Conservation (phyloP, 2,888 invertebrate genomes). For the Yponomeuta sedellus region DNA sequence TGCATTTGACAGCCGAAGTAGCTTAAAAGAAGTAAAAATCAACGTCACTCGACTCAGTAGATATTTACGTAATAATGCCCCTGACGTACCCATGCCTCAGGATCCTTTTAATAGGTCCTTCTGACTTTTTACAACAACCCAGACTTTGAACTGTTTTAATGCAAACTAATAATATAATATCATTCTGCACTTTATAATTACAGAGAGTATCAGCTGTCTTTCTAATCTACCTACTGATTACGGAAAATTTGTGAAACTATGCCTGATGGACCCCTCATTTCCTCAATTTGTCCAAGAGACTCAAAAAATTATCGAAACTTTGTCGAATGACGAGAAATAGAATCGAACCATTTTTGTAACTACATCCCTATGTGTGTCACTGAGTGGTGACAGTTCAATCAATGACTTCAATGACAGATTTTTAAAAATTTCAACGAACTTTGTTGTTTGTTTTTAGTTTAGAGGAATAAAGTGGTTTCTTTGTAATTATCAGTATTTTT, state of each 20-base stretch:
- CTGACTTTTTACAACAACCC: neutral
- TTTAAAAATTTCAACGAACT: constrained; percentile 6
- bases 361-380: too few species aligned
- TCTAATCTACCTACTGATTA: constrained; percentile 33
- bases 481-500: too few species aligned
- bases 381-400: neutral
- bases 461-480: too few species aligned
- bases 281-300: constrained; percentile 43
- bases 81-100: too few species aligned
- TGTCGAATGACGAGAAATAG: constrained; percentile 19
- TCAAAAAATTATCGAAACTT: constrained; percentile 37
- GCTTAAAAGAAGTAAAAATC: too few species aligned
- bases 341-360: neutral
- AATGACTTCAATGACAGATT: neutral
- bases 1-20: too few species aligned
- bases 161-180: constrained; percentile 10
- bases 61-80: too few species aligned
- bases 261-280: constrained; percentile 57
- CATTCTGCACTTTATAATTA: constrained; percentile 17
- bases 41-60: too few species aligned
- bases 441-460: neutral
- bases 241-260: constrained; percentile 48
- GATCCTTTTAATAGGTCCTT: too few species aligned
- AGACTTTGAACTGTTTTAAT: constrained; percentile 2
- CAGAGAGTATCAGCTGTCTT: constrained; percentile 23